Evolutionary conservation across 2,797 vertebrate species (phyloP).

Genomic region (Pseudopleuronectes americanus): DNA sequence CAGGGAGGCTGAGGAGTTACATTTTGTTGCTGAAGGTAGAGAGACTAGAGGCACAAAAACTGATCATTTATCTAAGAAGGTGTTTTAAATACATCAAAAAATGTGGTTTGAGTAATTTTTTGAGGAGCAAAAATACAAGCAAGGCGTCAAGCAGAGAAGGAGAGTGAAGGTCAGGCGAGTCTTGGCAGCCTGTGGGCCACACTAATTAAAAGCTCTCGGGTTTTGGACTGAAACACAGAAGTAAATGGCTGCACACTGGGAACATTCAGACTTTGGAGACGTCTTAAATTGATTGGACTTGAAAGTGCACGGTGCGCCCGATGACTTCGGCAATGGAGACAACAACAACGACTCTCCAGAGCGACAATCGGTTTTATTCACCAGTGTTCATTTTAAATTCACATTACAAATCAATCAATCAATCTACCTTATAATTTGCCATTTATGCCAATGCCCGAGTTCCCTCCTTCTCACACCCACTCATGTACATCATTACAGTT

Average conservation of each 20-base stretch:
- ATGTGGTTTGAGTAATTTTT: conserved; percentile 29
- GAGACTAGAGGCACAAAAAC: conserved; percentile 8
- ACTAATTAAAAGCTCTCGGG: conserved; percentile 73
- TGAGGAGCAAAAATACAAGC: conserved; percentile 42
- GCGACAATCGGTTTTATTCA: conserved; percentile 26
- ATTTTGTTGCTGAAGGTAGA: conserved; percentile 30
- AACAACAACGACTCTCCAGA: conserved; percentile 19
- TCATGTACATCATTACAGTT: no score
- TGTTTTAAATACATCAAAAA: conserved; percentile 1
- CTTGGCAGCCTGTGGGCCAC: conserved; percentile 58
- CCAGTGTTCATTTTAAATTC: background rate
- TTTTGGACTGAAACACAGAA: conserved; percentile 64
- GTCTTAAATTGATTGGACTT: conserved; percentile 56
- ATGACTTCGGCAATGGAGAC: conserved; percentile 22
- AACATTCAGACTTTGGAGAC: conserved; percentile 54
- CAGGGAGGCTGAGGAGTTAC: conserved; percentile 20
- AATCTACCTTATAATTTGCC: background rate
- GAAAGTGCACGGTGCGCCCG: conserved; percentile 28
- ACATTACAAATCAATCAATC: background rate
- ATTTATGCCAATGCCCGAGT: background rate
- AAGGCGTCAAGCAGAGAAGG: conserved; percentile 60
- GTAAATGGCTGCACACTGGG: conserved; percentile 58
- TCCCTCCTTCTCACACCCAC: no score
- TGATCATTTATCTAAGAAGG: conserved; percentile 27
- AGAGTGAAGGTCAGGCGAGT: conserved; percentile 58